Evolutionary conservation across 2,113 vertebrate species (phyloP), one percentile per base, ranked within the genome.

Genomic region (Grammomys dolichurus): DNA sequence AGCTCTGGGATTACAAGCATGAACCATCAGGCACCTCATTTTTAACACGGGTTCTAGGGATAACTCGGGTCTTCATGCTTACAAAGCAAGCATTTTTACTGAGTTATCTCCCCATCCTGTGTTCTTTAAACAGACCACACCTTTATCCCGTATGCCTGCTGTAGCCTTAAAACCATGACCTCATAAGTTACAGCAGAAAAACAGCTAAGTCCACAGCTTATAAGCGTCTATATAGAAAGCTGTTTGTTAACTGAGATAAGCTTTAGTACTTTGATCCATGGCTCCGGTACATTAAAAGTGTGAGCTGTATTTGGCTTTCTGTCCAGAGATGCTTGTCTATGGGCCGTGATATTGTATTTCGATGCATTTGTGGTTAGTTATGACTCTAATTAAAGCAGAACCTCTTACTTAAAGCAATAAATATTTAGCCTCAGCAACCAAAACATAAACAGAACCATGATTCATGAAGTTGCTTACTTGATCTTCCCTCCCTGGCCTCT

Each of bases 381-480:
- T 86, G 96, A 87, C 93, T 97, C 91, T 95, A 86, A 96, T 96
- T 95, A 96, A 97, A 96, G 93, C 96, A 54, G 89, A 90, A 36
- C 63, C 89, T 98, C 96, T 98, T 97, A 95, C 96, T 97, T 96
- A 97, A 75, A 97, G 95, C 95, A 89, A 95, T 95, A 96, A 97
- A 95, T 98, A 98, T 98, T 98, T 97, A 97, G 97, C 95, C 96
- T 97, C 96, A 89, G 96, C 96, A 97, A 98, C 95, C 89, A 95
- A 96, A 93, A 94, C 31, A 95, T 80, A 96, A 97, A 95, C 96
- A 95, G 93, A 96, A 76, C 67, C 86, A 80, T 97, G 97, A 98
- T 95, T 97, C 97, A 97, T 72, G 89, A 69, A n/a, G 43, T 36
- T 77, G 81, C 96, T 95, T 75, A 31, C 96, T 95, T 31, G 77